phyloP scores from a whole-genome alignment of 2,797 vertebrate species.

The Melanotaenia nigrans region DNA sequence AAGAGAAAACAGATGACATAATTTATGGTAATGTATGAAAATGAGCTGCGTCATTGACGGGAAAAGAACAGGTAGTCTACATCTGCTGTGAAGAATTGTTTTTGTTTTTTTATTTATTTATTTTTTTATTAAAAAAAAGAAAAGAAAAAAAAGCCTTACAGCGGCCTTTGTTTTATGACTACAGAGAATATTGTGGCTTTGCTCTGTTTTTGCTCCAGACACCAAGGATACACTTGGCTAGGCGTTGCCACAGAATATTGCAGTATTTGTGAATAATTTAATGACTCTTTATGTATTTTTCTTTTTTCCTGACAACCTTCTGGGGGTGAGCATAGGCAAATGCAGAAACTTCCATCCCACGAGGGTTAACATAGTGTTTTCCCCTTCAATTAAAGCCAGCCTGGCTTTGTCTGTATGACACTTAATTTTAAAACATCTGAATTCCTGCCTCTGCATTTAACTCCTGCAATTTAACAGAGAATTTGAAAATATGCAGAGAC shows the following conservation, averaged over 20 bases:
- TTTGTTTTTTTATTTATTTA: conserved; percentile 1
- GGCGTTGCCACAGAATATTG: conserved; percentile 61
- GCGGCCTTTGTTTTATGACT: conserved; percentile 55
- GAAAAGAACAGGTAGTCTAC: conserved; percentile 33
- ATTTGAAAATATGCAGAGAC: conserved; percentile 23
- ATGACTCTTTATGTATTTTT: conserved; percentile 70
- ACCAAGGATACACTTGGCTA: conserved; percentile 59
- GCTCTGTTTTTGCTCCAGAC: conserved; percentile 47
- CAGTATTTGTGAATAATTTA: conserved; percentile 80
- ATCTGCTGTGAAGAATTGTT: conserved; percentile 34
- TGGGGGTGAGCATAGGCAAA: conserved; percentile 64
- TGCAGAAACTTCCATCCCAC: conserved; percentile 70
- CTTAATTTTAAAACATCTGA: conserved; percentile 54
- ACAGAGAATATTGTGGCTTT: conserved; percentile 45
- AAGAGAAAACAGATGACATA: conserved; percentile 58
- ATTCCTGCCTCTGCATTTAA: conserved; percentile 43
- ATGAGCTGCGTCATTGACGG: conserved; percentile 51
- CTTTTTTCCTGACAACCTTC: conserved; percentile 64
- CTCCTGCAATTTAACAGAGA: conserved; percentile 21
- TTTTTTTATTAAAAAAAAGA: neutral
- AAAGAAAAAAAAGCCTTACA: conserved; percentile 15
- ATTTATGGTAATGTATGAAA: conserved; percentile 66
- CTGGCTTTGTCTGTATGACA: conserved; percentile 56
- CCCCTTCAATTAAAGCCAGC: conserved; percentile 76
- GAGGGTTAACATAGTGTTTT: conserved; percentile 67